Evolutionary conservation across 2,113 vertebrate species (phyloP), one percentile per base, ranked within the genome.

Genomic region (Macrotus californicus): DNA sequence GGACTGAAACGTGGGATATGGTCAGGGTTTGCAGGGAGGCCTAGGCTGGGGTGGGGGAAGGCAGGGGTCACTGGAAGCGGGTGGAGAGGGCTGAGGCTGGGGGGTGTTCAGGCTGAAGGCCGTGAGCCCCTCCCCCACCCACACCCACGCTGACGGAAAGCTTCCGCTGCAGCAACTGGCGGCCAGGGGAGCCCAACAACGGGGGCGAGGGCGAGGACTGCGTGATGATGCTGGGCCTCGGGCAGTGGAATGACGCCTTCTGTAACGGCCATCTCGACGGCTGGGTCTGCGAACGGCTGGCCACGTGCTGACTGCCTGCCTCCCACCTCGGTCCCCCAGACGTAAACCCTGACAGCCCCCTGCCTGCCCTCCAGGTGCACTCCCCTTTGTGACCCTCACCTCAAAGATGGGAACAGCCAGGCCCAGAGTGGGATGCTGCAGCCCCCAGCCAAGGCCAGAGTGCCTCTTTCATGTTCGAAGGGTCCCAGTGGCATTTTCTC

Each of bases 241-340:
- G 95, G 6, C 36, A 79, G 66, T 97, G 96, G 96, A 96, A 96
- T 0, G 94, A 97, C 0, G 89, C 82, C 29, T 80, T 19, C 83
- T 97, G 97, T 14, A 13, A 18, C 50, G 90, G 52, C 56, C 0
- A 0, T 3, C 87, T 96, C 82, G 67, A 86, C 0, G 22, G 79
- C 91, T 97, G 96, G 97, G 94, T 97, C 24, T 97, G 97, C 0
- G 96, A 97, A 21, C 86, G 5, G 18, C 89, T 96, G 83, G 96
- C 93, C 89, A 92, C 93, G 0, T 96, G 96, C 15, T 79, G 54
- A 36, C n/a, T 1, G 0, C 29, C 73, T 0, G 0, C 16, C 76
- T 0, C 2, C 39, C 7, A 4, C 46, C 34, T 9, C 2, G 0
- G 81, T 13, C 36, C 29, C 89, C 7, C 19, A 46, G 22, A n/a